Percentiles rank a stretch among this genome's conserved stretches.
Conservation (phyloP, 2,113 vertebrate genomes). For the Reinhardtius hippoglossoides region DNA sequence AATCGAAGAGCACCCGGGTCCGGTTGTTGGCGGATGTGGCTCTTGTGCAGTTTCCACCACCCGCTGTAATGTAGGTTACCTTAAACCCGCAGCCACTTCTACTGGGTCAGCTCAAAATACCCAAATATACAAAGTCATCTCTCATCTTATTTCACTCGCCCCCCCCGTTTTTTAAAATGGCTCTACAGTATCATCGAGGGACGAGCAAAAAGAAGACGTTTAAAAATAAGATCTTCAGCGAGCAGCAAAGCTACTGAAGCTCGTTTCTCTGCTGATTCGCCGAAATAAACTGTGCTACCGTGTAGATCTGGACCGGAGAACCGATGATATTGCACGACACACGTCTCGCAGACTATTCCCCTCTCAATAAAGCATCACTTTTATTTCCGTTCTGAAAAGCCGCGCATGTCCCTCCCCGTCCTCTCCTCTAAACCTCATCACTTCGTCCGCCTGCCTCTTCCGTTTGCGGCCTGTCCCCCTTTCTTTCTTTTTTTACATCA, state of each 20-base stretch:
- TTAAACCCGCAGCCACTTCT: background rate
- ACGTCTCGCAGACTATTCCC: conserved; percentile 40
- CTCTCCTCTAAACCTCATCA: conserved; percentile 5
- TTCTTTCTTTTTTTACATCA: background rate
- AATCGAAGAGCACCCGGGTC: background rate
- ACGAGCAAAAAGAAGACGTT: background rate
- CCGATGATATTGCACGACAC: conserved; percentile 22
- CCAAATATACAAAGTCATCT: conserved; percentile 1
- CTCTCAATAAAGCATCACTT: conserved; percentile 45
- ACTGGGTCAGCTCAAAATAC: conserved; percentile 8
- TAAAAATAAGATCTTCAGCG: conserved; percentile 8
- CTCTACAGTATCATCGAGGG: background rate
- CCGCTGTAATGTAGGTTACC: background rate
- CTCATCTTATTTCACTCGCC: no score
- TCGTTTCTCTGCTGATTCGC: conserved; percentile 31
- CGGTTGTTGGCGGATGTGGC: background rate
- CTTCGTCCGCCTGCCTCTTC: background rate
- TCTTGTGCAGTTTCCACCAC: background rate
- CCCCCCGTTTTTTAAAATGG: background rate
- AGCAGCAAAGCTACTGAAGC: conserved; percentile 12
- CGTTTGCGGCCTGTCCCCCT: background rate
- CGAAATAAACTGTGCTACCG: conserved; percentile 15
- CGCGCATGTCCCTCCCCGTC: conserved; percentile 15
- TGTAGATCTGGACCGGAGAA: background rate
- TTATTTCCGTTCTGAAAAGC: conserved; percentile 37